Evolutionary conservation across 2,113 vertebrate species (phyloP).

Genomic region (Rhabdomys dilectus): DNA sequence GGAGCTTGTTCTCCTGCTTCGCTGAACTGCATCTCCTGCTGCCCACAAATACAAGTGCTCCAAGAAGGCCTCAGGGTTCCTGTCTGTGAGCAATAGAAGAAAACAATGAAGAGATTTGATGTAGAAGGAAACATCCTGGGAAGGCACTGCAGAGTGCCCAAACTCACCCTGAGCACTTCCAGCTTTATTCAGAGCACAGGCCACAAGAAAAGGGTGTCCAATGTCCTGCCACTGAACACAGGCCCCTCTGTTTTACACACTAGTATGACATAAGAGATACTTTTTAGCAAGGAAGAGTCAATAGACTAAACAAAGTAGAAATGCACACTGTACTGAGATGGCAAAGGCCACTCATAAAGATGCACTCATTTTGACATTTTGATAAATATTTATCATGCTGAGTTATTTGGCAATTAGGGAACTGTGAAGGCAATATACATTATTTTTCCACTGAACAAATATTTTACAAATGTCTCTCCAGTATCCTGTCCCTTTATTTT

Average conservation of each 20-base stretch:
- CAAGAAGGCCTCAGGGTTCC: not conserved
- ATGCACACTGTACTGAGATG: not conserved
- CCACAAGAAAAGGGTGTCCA: not conserved
- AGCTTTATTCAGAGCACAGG: not conserved
- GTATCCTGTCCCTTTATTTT: not conserved
- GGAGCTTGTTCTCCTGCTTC: not conserved
- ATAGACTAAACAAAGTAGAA: not conserved
- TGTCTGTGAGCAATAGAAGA: not conserved
- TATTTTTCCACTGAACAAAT: conserved; percentile 13
- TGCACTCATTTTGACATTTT: not conserved
- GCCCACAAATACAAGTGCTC: not conserved
- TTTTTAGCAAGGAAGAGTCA: not conserved
- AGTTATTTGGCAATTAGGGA: conserved; percentile 34
- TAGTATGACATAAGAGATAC: not conserved
- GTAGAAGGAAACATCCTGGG: not conserved
- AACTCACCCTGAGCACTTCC: not conserved
- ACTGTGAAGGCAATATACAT: not conserved
- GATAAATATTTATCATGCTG: not conserved
- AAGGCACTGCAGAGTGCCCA: not conserved
- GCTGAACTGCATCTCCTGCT: not conserved
- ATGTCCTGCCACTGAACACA: accelerated
- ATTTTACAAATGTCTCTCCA: not conserved
- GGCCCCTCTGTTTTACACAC: not conserved
- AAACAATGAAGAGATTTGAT: not conserved
- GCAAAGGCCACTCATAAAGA: not conserved